Evolutionary conservation across 1,140 invertebrate genomes (phyloP), one percentile per base, ranked within the genome.

Genomic region (Callitettix versicolor): DNA sequence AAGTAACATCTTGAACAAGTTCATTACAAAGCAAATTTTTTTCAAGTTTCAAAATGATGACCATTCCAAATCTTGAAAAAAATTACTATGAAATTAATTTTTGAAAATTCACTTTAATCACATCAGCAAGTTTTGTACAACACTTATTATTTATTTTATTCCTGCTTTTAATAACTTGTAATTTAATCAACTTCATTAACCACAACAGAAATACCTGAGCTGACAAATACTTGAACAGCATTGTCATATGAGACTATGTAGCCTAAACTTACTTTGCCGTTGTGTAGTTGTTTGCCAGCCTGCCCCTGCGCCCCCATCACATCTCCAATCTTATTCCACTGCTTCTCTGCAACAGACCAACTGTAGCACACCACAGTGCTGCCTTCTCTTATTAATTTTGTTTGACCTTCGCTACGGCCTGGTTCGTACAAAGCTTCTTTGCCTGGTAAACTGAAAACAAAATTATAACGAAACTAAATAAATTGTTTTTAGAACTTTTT

Each of bases 261-360:
- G n/a, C n/a, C n/a, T 20, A 3, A 14, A 61, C 55, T 34, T 65
- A 79, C 79, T 68, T 84, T 81, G 60, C 92, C 92, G 65, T 95
- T 83, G 67, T 82, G 81, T 54, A 90, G 68, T 18, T 80, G 82
- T 69, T 91, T 95, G 6, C 85, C 80, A 0, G 76, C 76, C 77
- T 75, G 17, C 82, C 82, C 51, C 53, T 34, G 76, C 2, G 84
- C 82, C 2, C 93, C 91, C 59, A 91, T 79, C 1, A 96, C 90
- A 67, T 95, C 90, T 2, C 94, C 94, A 43, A 96, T 74, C 69
- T 90, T 84, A 50, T 79, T 79, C 94, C 94, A 97, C 38, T 80
- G 75, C 18, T 74, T 65, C 41, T 82, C 75, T 4, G 74, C 76
- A 2, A 76, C 73, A 30, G 81, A 84, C 92, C 92, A 95, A 17